phyloP scores from a whole-genome alignment of 64 coral and sea anemone genomes.

The Porites australiensis region DNA sequence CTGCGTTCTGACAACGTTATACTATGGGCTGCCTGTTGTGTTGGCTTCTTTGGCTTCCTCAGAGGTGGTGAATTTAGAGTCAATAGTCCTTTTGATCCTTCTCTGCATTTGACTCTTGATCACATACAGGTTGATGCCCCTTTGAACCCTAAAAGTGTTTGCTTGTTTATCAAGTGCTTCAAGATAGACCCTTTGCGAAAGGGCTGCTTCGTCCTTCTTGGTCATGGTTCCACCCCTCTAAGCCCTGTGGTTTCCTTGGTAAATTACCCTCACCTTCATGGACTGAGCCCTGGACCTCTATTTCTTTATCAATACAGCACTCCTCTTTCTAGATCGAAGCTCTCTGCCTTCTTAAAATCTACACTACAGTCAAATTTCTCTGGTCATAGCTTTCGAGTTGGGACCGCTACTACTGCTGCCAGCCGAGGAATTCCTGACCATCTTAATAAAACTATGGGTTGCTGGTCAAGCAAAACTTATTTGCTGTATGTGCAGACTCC shows the following conservation, averaged over 20 bases:
- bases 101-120: not conserved
- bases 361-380: slow-evolving; percentile 1
- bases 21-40: no score
- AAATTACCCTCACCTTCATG: not conserved
- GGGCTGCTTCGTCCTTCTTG: slow-evolving; percentile 14
- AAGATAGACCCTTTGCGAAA: slow-evolving; percentile 27
- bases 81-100: no score
- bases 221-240: not conserved
- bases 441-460: slow-evolving; percentile 31
- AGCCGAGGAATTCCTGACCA: not conserved
- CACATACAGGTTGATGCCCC: not conserved
- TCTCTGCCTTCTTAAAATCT: slow-evolving; percentile 1
- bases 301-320: not conserved
- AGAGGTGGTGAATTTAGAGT: no score
- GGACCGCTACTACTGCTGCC: not conserved
- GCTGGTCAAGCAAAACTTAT: slow-evolving; percentile 21
- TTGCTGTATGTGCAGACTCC: slow-evolving; percentile 15
- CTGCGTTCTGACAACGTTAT: not conserved
- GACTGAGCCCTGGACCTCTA: not conserved
- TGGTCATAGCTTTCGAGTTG: not conserved
- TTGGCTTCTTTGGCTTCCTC: no score
- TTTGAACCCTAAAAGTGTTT: not conserved
- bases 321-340: not conserved
- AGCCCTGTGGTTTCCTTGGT: not conserved
- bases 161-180: slow-evolving; percentile 1